These are phyloP conservation scores for Monomorium pharaonis DNA, from an alignment of 1,140 invertebrate genomes.

Conservation along the genomic window DNA sequence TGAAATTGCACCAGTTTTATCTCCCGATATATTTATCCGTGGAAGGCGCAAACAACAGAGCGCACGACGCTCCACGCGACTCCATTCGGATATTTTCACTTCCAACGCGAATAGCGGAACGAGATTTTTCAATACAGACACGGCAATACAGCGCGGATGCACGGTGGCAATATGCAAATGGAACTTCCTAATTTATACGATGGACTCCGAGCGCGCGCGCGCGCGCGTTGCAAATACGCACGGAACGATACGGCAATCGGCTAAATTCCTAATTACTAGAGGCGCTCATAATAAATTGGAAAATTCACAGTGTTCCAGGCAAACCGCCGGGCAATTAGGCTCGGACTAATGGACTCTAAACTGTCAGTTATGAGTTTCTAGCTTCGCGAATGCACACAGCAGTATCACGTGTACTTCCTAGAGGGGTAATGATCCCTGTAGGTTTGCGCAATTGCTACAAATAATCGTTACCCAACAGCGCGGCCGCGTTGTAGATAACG, in stretches of 20 bases:
- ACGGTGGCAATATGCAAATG: neutral
- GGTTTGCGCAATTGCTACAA: constrained; percentile 56
- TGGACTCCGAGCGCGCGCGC: too few species aligned
- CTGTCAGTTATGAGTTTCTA: constrained; percentile 63
- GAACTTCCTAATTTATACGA: constrained; percentile 16
- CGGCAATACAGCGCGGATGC: neutral
- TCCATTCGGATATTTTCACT: neutral
- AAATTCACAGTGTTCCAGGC: constrained; percentile 39
- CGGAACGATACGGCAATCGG: neutral
- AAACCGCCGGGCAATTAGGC: constrained; percentile 59
- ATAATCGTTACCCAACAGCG: constrained; percentile 50
- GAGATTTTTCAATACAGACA: neutral
- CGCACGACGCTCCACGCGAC: neutral
- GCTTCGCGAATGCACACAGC: constrained; percentile 2
- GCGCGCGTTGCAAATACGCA: neutral
- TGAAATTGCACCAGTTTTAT: constrained; percentile 35
- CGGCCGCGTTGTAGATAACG: constrained; percentile 12
- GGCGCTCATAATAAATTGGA: constrained; percentile 35
- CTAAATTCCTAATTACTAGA: constrained; percentile 41
- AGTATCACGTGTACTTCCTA: constrained; percentile 46
- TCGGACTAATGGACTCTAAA: constrained; percentile 65
- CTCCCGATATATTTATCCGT: constrained; percentile 11
- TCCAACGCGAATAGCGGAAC: neutral
- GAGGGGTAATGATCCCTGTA: constrained; percentile 52
- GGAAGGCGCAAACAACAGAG: constrained; percentile 8